These are phyloP conservation scores for Argya squamiceps DNA, from an alignment of 2,797 vertebrate species.

Conservation along the genomic window DNA sequence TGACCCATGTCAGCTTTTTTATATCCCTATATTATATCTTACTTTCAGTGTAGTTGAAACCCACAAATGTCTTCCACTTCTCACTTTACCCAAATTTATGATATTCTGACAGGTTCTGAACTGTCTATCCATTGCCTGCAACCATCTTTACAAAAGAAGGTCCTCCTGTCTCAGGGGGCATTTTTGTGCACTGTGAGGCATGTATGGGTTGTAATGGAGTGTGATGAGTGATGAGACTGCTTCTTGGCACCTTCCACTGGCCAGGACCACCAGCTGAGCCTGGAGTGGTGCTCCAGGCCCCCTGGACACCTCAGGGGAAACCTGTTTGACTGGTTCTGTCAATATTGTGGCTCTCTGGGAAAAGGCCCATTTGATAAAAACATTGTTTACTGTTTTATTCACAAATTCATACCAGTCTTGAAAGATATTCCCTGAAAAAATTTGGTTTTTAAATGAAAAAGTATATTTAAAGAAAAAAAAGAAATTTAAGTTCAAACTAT, in stretches of 20 bases:
- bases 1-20: background rate
- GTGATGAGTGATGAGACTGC: accelerated
- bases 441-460: background rate
- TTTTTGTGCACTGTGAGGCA: background rate
- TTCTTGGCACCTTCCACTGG: background rate
- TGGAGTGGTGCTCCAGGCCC: background rate
- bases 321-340: background rate
- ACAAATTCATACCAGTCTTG: background rate
- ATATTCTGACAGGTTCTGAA: background rate
- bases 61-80: background rate
- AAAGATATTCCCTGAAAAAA: background rate
- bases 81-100: background rate
- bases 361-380: background rate
- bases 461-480: background rate
- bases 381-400: background rate
- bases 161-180: background rate
- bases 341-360: background rate
- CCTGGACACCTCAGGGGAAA: background rate
- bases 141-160: background rate
- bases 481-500: background rate
- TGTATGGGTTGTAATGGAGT: accelerated
- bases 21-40: background rate
- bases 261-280: background rate
- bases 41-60: background rate
- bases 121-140: no score